Evolutionary conservation across 2,797 vertebrate genomes (phyloP), one percentile per base, ranked within the genome.

Genomic region (Lophius americanus): DNA sequence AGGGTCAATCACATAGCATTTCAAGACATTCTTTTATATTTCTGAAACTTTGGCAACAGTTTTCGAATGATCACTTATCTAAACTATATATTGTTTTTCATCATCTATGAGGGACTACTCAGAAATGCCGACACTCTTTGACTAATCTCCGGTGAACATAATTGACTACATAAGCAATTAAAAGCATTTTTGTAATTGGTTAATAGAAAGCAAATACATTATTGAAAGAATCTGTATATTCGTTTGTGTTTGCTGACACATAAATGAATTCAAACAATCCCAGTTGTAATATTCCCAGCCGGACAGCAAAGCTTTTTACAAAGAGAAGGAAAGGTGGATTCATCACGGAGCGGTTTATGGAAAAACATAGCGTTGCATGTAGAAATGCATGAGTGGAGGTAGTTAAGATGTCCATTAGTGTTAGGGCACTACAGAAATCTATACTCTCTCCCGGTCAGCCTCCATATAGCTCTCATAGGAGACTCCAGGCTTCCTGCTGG

Each of bases 401-500:
- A 75, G 80, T 80, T 80, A 79, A 50, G 36, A 64, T 54, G 9
- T 79, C 81, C 85, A 89, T 89, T 89, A 85, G 81, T 52, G 49
- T 76, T 57, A 73, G 79, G 67, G 75, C 76, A 78, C 73, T 74
- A 47, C 35, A 82, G 61, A 85, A 84, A 88, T 85, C 78, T 58
- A 88, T 82, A 86, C 70, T 60, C 35, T 38, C 35, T 38, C 39
- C 36, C 64, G 49, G 51, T 51, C 58, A 47, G 39, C 50, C 58
- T 48, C 55, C 64, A 74, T 67, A 70, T 33, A 64, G 39, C 51
- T 72, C 9, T n/a, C 53, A 58, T 42, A 47, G 62, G 65, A 88
- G 77, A 78, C 58, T 33, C 39, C 1, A 55, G 32, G 60, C 78
- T 82, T 86, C 77, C 81, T 8, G 9, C 69, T 13, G 60, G 44